Evolutionary conservation across 2,797 vertebrate species (phyloP).

Genomic region (Amblyopsis hoosieri): DNA sequence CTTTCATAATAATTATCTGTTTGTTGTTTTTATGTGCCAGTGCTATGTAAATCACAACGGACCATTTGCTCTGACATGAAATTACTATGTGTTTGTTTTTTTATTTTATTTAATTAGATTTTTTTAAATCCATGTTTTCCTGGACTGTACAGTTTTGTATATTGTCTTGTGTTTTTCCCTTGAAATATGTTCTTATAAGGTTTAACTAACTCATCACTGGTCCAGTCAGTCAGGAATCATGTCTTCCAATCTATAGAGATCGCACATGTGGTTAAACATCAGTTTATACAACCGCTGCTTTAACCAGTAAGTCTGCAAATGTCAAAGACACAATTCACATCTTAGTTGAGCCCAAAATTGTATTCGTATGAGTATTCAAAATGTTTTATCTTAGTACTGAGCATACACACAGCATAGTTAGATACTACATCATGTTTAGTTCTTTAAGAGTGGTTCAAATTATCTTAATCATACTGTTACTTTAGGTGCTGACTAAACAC

Average conservation of each 20-base stretch:
- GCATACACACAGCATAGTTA: slow-evolving; percentile 14
- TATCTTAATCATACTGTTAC: slow-evolving; percentile 22
- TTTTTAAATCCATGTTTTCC: no score
- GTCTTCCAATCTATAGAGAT: slow-evolving; percentile 4
- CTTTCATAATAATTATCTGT: not conserved
- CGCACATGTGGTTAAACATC: slow-evolving; percentile 19
- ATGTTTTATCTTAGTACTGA: slow-evolving; percentile 8
- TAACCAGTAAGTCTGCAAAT: slow-evolving; percentile 2
- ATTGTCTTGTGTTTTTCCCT: not conserved
- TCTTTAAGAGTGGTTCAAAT: slow-evolving; percentile 18
- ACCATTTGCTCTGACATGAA: slow-evolving; percentile 2
- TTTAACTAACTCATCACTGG: slow-evolving; percentile 13
- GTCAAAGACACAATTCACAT: not conserved
- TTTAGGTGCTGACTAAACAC: slow-evolving; percentile 15
- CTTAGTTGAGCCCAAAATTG: not conserved
- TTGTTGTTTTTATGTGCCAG: not conserved
- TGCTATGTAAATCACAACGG: slow-evolving; percentile 1
- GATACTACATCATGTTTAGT: slow-evolving; percentile 23
- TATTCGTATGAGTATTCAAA: slow-evolving; percentile 6
- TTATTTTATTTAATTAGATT: not conserved
- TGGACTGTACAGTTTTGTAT: not conserved
- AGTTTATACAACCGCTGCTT: not conserved
- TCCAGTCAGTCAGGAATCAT: slow-evolving; percentile 6
- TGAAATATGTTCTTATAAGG: slow-evolving; percentile 1
- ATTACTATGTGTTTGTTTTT: not conserved